Base-by-base conservation (phyloP, 2,113 vertebrate species). In the Ailuropoda melanoleuca region DNA sequence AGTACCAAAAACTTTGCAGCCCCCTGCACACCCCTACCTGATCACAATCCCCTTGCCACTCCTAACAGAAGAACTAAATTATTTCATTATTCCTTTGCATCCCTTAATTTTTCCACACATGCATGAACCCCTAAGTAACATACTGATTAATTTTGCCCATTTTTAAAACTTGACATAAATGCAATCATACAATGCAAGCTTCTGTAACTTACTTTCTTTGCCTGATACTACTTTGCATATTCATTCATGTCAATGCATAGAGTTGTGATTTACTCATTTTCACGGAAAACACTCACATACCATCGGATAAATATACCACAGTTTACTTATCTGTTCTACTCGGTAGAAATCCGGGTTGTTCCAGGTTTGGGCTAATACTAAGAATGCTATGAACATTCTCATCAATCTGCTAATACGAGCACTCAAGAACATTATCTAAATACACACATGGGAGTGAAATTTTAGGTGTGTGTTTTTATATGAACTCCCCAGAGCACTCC, bases 1-100 rank as follows among this genome's bases (percentile, higher is more conserved):
- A 72, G 14, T 17, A 75, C 4, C 13, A 46, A 80, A 81, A 92
- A 21, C 15, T 11, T 21, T 29, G 46, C 48, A 74, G 64, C 3
- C n/a, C 29, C 11, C 3, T 46, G 70, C 46, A 19, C 0, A 17
- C 14, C n/a, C 74, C n/a, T 15, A 12, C 37, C 75, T 29, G 19
- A 62, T 1, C 6, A n/a, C 6, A 56, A 10, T 31, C 4, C n/a
- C 78, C 50, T 34, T 39, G 2, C 53, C 48, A 9, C 19, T 39
- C 34, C 39, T 88, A 50, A 26, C 3, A 50, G 21, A 74, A 2
- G 46, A 17, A 72, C 46, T 29, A 8, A 70, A 87, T 39, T 83
- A 83, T 85, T 91, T 23, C 19, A 56, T 78, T 53, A 84, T n/a
- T 88, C 55, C 55, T 72, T n/a, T 93, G 39, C 14, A 95, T 89